Evolutionary conservation across 1,140 invertebrate species (phyloP).

Genomic region (Aphis gossypii): DNA sequence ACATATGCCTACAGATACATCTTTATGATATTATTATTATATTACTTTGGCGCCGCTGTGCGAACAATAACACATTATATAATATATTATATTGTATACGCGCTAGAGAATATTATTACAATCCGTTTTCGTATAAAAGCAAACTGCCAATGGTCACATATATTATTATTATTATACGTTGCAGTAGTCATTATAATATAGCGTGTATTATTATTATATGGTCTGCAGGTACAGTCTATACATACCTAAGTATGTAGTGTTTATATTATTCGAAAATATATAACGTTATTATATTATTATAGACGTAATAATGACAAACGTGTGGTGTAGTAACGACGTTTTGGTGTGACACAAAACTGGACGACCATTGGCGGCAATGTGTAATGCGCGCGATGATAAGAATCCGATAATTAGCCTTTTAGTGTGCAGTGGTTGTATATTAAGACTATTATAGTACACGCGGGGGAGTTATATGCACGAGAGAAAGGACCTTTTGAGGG

Average conservation of each 20-base stretch:
- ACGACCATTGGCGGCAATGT: background rate
- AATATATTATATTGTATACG: background rate
- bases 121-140: background rate
- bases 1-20: background rate
- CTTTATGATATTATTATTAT: background rate
- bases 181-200: background rate
- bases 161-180: slow-evolving; percentile 3
- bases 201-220: background rate
- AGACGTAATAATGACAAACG: background rate
- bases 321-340: background rate
- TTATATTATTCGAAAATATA: background rate
- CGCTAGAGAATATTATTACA: background rate
- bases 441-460: background rate
- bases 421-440: background rate
- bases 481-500: background rate
- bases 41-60: background rate
- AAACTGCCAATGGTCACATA: background rate
- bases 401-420: slow-evolving; percentile 48
- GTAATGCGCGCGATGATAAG: slow-evolving; percentile 12
- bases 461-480: background rate
- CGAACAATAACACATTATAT: background rate
- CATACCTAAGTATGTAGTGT: background rate
- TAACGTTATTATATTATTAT: too few species aligned
- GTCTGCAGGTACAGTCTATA: background rate
- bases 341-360: background rate